A percentile compares a stretch with the other conserved stretches of the same genome.
These are phyloP conservation scores for Pemphredon lugubris DNA, from an alignment of 2,888 invertebrate genomes.

Conservation along the genomic window DNA sequence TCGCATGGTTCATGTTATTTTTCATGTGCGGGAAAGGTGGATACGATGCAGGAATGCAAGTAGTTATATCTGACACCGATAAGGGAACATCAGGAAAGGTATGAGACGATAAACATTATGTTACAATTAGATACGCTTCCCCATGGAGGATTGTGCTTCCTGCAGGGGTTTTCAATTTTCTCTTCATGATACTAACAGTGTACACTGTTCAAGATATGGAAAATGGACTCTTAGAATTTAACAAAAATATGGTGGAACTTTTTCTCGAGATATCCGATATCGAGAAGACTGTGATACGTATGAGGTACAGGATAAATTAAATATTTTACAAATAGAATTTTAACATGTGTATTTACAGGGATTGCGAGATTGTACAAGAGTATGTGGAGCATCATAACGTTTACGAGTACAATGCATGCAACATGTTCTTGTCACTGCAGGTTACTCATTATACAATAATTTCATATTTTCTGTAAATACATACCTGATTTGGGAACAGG, in stretches of 20 bases:
- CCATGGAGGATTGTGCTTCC: slow-evolving; percentile 73
- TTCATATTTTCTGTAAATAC: background rate
- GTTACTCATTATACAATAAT: slow-evolving; percentile 55
- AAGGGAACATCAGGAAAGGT: background rate
- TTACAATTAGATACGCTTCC: no score
- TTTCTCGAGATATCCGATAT: slow-evolving; percentile 1
- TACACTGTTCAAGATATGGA: slow-evolving; percentile 44
- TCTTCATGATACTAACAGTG: slow-evolving; percentile 59
- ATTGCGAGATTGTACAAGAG: slow-evolving; percentile 57
- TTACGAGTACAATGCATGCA: slow-evolving; percentile 47
- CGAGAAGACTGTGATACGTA: background rate
- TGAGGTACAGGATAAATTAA: no score
- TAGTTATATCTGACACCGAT: slow-evolving; percentile 22
- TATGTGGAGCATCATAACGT: slow-evolving; percentile 49
- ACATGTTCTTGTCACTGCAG: slow-evolving; percentile 42
- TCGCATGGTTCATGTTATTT: slow-evolving; percentile 83
- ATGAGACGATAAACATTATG: no score
- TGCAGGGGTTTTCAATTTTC: slow-evolving; percentile 65
- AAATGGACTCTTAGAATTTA: slow-evolving; percentile 62
- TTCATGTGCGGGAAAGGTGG: slow-evolving; percentile 83
- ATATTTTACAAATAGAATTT: background rate
- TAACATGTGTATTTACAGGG: slow-evolving; percentile 44
- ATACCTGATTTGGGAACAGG: background rate
- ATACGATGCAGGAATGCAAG: slow-evolving; percentile 81
- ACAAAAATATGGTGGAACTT: slow-evolving; percentile 36